Percentiles rank a stretch among this genome's conserved stretches.
These are phyloP conservation scores for Cephus spinipes DNA, from an alignment of 2,888 invertebrate species.

Conservation along the genomic window DNA sequence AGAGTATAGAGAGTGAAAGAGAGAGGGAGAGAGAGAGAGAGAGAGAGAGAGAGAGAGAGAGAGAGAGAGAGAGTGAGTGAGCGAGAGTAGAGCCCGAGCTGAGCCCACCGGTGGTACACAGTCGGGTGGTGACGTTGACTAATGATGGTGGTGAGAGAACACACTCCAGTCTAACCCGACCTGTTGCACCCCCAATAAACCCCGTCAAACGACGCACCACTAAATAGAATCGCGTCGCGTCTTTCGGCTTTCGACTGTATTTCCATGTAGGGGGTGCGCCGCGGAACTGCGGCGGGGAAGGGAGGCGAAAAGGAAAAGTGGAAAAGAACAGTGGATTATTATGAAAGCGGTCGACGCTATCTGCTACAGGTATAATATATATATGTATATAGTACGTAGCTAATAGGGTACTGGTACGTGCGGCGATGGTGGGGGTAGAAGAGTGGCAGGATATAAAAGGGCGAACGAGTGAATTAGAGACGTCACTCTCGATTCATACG, in stretches of 20 bases:
- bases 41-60: too few relatives aligned
- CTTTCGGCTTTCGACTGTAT: constrained; percentile 50
- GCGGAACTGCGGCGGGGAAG: background rate
- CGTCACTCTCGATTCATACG: too few relatives aligned
- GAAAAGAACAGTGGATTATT: too few relatives aligned
- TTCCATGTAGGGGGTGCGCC: constrained; percentile 20
- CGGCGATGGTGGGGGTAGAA: too few relatives aligned
- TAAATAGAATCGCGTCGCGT: constrained; percentile 62
- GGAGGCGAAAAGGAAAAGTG: too few relatives aligned
- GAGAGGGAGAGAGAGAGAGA: constrained; percentile 23
- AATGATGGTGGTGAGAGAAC: constrained; percentile 67
- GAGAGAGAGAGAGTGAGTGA: constrained; percentile 15
- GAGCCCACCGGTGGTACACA: constrained; percentile 25
- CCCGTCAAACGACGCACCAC: constrained; percentile 60
- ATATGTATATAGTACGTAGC: too few relatives aligned
- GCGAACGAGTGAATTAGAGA: too few relatives aligned
- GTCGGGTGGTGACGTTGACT: constrained; percentile 64
- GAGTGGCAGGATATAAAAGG: too few relatives aligned
- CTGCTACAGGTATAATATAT: too few relatives aligned
- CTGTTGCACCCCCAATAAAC: constrained; percentile 66
- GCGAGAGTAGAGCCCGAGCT: constrained; percentile 1
- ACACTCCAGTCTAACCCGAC: constrained; percentile 64
- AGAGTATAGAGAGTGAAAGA: constrained; percentile 33
- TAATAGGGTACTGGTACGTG: too few relatives aligned
- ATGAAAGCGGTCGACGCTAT: too few relatives aligned